Percentiles rank a stretch among this genome's conserved stretches.
Evolutionary conservation across 2,888 invertebrate species (phyloP).

Genomic region (Sarcophaga variegata): DNA sequence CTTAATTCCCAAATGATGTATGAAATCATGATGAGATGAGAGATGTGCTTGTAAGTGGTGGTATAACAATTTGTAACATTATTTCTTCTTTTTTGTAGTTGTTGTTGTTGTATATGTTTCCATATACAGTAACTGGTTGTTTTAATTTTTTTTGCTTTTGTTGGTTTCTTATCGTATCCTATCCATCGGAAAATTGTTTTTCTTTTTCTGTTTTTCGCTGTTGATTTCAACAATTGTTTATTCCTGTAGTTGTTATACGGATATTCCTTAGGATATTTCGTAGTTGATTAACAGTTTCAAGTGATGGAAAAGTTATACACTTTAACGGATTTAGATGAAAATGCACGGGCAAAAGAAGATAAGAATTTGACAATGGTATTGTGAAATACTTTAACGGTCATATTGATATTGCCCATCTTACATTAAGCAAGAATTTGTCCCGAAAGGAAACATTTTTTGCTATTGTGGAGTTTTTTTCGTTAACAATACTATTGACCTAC

Average conservation of each 20-base stretch:
- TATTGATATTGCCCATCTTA: too few species aligned
- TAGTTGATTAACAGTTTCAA: slow-evolving; percentile 39
- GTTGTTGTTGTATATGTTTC: too few species aligned
- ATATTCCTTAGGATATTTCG: not conserved
- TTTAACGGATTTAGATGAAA: slow-evolving; percentile 16
- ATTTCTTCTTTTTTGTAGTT: not conserved
- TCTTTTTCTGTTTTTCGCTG: slow-evolving; percentile 1
- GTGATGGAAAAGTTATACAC: slow-evolving; percentile 42
- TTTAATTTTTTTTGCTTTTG: slow-evolving; percentile 57
- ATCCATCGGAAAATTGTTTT: slow-evolving; percentile 71
- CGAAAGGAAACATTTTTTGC: too few species aligned
- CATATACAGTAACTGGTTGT: not conserved
- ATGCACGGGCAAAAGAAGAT: not conserved
- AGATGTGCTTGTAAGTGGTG: slow-evolving; percentile 45
- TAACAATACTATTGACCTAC: too few species aligned
- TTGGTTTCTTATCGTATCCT: slow-evolving; percentile 71
- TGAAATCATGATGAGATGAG: slow-evolving; percentile 46
- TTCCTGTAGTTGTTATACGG: not conserved
- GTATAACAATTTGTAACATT: slow-evolving; percentile 66
- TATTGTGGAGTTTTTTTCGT: too few species aligned
- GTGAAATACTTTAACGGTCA: not conserved
- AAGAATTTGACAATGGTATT: slow-evolving; percentile 4
- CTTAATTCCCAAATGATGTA: slow-evolving; percentile 63
- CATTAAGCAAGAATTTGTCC: too few species aligned
- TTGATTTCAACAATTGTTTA: slow-evolving; percentile 2